Evolutionary conservation across 1,140 invertebrate genomes (phyloP), one percentile per base, ranked within the genome.

Genomic region (Drosophila repletoides): DNA sequence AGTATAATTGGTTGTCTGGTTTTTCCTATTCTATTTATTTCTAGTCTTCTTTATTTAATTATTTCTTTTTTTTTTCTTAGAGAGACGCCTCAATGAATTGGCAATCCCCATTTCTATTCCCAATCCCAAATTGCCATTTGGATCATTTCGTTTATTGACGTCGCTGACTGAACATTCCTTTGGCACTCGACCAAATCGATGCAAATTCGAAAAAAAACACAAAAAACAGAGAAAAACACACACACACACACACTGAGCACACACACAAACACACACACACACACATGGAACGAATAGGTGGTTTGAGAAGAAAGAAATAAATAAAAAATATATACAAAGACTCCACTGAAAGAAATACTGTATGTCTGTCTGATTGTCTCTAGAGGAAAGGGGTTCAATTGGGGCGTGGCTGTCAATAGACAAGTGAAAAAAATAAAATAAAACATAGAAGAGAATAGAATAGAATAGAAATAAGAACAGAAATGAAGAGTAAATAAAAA

Each of bases 131-230:
- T n/a, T n/a, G 49, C 58, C 66, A 75, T 74, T 72, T 73, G 53
- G 68, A 84, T 84, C 76, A 72, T 79, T 77, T 84, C 61, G 65
- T 24, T 74, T 60, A 86, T 84, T 61, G 70, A 84, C 69, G 76
- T 53, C 51, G 52, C 64, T 71, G 72, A 68, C 72, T 41, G 66
- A 83, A 84, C 79, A 84, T 84, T 72, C 56, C 58, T 31, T 58
- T 84, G 79, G 79, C 79, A 48, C 6, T 22, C 2, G 48, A 58
- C 79, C 79, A 84, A 84, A 83, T 83, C 43, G 74, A 77, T 77
- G 74, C 77, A 77, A 70, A 71, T 74, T 76, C 61, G 72, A 75
- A 51, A 68, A 67, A 38, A 72, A 40, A 66, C 59, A 22, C 65
- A 34, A 22, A 66, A 36, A 58, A 51, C n/a, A n/a, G 21, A 48